These are phyloP conservation scores for Myiozetetes cayanensis DNA, from an alignment of 2,113 vertebrate species.

Conservation along the genomic window DNA sequence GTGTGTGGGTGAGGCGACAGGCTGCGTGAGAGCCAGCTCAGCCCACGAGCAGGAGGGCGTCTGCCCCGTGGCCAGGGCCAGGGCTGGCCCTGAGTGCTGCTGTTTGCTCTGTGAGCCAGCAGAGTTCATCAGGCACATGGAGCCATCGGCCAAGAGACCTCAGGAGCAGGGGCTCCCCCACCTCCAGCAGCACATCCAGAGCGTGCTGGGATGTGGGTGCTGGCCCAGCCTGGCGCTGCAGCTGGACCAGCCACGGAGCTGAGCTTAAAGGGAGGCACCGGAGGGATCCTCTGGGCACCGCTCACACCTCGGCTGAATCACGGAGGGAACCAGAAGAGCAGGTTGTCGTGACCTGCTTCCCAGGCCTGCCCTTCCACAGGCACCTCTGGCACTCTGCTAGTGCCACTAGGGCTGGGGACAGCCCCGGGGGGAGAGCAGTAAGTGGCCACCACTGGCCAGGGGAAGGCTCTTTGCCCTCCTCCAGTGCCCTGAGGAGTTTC, in stretches of 20 bases:
- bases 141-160: neutral
- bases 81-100: neutral
- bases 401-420: neutral
- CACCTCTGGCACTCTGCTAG: neutral
- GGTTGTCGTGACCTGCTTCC: slow-evolving; percentile 51
- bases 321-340: slow-evolving; percentile 21
- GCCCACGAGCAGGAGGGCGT: neutral
- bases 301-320: slow-evolving; percentile 58
- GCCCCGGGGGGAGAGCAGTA: neutral
- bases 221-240: neutral
- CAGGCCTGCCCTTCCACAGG: neutral
- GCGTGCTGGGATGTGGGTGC: neutral
- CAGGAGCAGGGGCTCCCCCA: neutral
- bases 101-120: neutral
- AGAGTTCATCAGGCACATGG: neutral
- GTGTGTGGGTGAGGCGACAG: slow-evolving; percentile 18
- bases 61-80: neutral
- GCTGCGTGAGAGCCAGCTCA: neutral
- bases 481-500: neutral
- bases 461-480: neutral
- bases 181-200: neutral
- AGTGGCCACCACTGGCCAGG: neutral
- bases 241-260: neutral
- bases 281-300: neutral
- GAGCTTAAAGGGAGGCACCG: neutral